phyloP scores from a whole-genome alignment of 1,140 invertebrate species.

The Zophobas morio region DNA sequence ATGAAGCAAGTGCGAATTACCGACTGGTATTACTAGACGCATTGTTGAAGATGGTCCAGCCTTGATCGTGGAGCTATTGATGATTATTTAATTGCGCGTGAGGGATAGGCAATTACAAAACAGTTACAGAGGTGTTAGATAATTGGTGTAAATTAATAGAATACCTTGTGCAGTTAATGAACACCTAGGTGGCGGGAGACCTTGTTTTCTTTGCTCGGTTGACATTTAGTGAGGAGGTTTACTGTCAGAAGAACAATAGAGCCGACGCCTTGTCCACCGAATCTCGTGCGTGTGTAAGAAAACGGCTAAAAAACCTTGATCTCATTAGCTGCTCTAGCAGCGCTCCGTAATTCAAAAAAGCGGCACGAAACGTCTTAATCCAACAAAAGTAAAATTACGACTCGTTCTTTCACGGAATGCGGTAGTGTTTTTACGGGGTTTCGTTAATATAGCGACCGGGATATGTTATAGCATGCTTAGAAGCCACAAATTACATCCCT shows the following conservation, averaged over 20 bases:
- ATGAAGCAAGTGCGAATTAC: too few species aligned
- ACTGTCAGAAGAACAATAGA: too few species aligned
- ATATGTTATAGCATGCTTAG: conserved; percentile 36
- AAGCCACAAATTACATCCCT: conserved; percentile 41
- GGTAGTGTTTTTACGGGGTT: conserved; percentile 40
- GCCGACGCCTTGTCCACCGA: too few species aligned
- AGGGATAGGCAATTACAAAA: conserved; percentile 8
- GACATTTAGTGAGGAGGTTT: too few species aligned
- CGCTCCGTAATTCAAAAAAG: too few species aligned
- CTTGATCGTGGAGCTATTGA: conserved; percentile 18
- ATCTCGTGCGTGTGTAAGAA: too few species aligned
- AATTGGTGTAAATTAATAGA: conserved; percentile 34
- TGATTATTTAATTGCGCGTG: conserved; percentile 13
- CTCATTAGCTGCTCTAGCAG: too few species aligned
- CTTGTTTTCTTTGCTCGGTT: too few species aligned
- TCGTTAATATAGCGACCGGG: conserved; percentile 1
- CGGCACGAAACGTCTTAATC: too few species aligned
- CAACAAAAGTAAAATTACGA: too few species aligned
- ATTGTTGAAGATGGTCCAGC: not conserved
- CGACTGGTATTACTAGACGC: not conserved
- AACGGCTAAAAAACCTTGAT: too few species aligned
- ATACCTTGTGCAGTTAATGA: not conserved
- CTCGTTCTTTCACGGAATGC: conserved; percentile 11
- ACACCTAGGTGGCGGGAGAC: too few species aligned
- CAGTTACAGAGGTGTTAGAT: conserved; percentile 10